These are phyloP conservation scores for Tyrannus savana DNA, from an alignment of 2,113 vertebrate genomes.

Conservation along the genomic window DNA sequence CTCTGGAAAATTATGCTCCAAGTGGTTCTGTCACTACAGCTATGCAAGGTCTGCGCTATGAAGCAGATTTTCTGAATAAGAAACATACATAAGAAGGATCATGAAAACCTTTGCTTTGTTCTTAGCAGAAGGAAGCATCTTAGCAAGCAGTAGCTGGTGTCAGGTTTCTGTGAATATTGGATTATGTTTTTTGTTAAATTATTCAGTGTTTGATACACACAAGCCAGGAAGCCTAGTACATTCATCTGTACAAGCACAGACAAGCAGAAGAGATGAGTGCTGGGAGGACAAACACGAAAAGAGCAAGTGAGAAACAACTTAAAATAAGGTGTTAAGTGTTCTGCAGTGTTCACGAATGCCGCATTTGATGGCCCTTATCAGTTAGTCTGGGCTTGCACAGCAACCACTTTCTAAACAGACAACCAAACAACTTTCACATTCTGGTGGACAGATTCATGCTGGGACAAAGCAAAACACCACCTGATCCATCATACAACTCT, in stretches of 20 bases:
- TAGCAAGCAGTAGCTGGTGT: not conserved
- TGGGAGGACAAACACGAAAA: not conserved
- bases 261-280: not conserved
- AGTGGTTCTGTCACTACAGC: not conserved
- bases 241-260: not conserved
- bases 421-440: not conserved
- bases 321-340: not conserved
- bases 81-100: not conserved
- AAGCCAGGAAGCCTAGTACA: not conserved
- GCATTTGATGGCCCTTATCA: not conserved
- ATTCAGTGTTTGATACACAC: not conserved
- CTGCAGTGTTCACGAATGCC: not conserved
- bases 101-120: not conserved
- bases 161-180: not conserved
- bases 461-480: not conserved
- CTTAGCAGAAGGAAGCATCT: not conserved
- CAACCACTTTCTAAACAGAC: not conserved
- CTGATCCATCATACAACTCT: not conserved
- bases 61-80: not conserved
- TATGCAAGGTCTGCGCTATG: not conserved
- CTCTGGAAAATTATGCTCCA: not conserved
- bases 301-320: not conserved
- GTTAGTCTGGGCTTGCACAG: not conserved
- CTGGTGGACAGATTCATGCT: not conserved
- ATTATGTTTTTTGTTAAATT: not conserved